These are phyloP conservation scores for Harpagus bidentatus DNA, from an alignment of 2,113 vertebrate species.

Conservation along the genomic window DNA sequence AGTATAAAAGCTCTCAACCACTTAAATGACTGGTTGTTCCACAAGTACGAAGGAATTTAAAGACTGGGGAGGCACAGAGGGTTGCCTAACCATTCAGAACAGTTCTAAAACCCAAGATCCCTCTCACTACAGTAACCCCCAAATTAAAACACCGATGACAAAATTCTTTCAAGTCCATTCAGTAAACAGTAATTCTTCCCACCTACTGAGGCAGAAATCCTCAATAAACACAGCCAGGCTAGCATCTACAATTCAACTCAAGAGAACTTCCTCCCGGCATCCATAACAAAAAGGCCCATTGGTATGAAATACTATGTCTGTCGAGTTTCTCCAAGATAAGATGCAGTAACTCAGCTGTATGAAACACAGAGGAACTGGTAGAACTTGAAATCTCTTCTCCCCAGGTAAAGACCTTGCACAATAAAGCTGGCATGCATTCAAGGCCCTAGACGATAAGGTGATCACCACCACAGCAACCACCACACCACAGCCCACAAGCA, in stretches of 20 bases:
- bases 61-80: not conserved
- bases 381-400: conserved; percentile 32
- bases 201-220: not conserved
- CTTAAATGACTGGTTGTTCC: not conserved
- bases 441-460: not conserved
- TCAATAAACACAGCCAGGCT: not conserved
- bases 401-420: conserved; percentile 12
- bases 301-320: not conserved
- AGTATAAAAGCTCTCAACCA: not conserved
- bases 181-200: not conserved
- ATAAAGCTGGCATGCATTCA: not conserved
- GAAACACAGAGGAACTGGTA: not conserved
- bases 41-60: not conserved
- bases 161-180: not conserved
- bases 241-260: not conserved
- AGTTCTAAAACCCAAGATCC: not conserved
- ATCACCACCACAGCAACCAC: not conserved
- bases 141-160: not conserved
- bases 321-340: not conserved
- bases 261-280: not conserved
- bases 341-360: not conserved
- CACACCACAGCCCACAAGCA: not conserved
- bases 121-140: not conserved
- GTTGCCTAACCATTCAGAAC: not conserved
- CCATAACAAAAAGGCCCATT: not conserved